Evolutionary conservation across 2,888 invertebrate genomes (phyloP).

Genomic region (Epiperipatus broadwayi): DNA sequence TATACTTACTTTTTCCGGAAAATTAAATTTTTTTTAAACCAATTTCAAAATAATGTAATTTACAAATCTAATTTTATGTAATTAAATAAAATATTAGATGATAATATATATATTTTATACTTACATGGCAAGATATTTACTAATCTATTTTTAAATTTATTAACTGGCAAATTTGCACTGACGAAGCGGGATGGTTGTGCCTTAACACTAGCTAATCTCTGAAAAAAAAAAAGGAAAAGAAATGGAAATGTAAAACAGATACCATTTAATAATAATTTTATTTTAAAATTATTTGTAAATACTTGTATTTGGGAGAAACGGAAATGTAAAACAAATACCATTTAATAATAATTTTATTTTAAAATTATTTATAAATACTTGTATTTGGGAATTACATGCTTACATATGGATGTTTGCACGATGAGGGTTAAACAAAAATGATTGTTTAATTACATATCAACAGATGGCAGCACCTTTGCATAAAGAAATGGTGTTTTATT

Average conservation of each 20-base stretch:
- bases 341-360: not conserved
- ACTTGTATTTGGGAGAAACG: not conserved
- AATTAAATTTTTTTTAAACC: no score
- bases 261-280: not conserved
- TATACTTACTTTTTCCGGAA: no score
- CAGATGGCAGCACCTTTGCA: no score
- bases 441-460: no score
- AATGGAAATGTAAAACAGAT: slow-evolving; percentile 4
- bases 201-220: slow-evolving; percentile 75
- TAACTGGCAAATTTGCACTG: slow-evolving; percentile 84
- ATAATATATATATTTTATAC: slow-evolving; percentile 17
- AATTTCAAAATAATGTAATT: not conserved
- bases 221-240: slow-evolving; percentile 21
- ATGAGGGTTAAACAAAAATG: no score
- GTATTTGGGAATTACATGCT: no score
- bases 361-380: not conserved
- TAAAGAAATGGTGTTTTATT: no score
- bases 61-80: not conserved
- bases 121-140: slow-evolving; percentile 83
- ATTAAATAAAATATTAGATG: not conserved
- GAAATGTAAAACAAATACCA: slow-evolving; percentile 6
- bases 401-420: no score
- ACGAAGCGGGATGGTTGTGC: slow-evolving; percentile 83
- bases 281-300: not conserved
- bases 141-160: slow-evolving; percentile 93